Base-by-base conservation (phyloP, 2,113 vertebrate genomes). In the Hydropotes inermis region DNA sequence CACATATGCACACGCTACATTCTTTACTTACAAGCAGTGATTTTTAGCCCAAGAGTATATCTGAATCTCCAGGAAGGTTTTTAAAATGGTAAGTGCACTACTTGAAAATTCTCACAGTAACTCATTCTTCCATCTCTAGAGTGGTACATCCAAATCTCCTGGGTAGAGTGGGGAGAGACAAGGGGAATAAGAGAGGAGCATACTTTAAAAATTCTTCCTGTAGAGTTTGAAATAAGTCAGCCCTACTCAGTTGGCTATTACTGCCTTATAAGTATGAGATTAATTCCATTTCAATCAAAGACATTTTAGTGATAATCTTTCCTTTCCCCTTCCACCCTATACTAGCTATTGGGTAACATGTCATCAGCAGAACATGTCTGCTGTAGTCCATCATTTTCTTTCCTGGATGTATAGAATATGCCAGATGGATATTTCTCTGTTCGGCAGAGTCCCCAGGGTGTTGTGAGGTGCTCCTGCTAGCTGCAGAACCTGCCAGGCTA, bases 381-480 rank as follows among this genome's bases (percentile, higher is more conserved):
- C 45, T 94, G 0, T n/a, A 95, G 87, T 96, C 81, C 87, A 87
- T 36, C 55, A 33, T 33, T 47, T 39, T 98, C n/a, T 81, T 67
- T 92, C 88, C 55, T 94, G 91, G 86, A 79, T 60, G 58, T 95
- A 83, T 36, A 94, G 95, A 94, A 19, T 43, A 86, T 94, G 83
- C 79, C 94, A 96, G 96, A 64, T 81, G 21, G 81, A 97, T 76
- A n/a, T 87, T 76, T 95, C 10, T 78, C 78, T 95, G 15, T 81
- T 85, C 0, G 19, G 27, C 97, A 95, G 91, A 89, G 19, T 50
- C 61, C 55, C 45, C n/a, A 23, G 2, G 60, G 52, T 84, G 33
- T 94, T 89, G 93, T 76, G 82, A 97, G 93, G 87, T 93, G 33
- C 52, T 97, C 90, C 88, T 61, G 55, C 55, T 57, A 94, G 93